Percentiles rank a stretch among this genome's conserved stretches.
Evolutionary conservation across 1,140 invertebrate species (phyloP).

Genomic region (Phenacoccus solenopsis): DNA sequence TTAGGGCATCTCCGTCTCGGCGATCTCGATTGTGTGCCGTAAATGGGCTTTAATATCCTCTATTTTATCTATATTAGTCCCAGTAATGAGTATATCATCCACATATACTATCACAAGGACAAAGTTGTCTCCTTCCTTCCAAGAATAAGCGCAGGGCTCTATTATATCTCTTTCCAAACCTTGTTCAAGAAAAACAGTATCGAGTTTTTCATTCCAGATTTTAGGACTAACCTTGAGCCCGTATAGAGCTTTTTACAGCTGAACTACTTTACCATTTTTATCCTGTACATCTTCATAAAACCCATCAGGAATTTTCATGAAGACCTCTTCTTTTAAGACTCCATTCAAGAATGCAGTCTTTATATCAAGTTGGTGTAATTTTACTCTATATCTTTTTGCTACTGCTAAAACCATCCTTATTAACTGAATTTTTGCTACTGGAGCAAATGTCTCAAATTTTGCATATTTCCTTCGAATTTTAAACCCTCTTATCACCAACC

Average conservation of each 20-base stretch:
- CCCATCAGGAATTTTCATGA: constrained; percentile 29
- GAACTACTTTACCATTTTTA: constrained; percentile 23
- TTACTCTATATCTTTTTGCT: neutral
- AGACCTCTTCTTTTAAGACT: constrained; percentile 29
- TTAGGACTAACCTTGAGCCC: constrained; percentile 28
- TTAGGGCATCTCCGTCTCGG: too few species aligned
- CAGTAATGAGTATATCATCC: neutral
- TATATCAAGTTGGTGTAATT: constrained; percentile 33
- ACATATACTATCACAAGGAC: neutral
- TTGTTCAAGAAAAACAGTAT: neutral
- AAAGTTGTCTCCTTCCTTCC: neutral
- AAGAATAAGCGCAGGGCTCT: neutral
- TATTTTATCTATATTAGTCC: too few species aligned
- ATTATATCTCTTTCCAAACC: neutral
- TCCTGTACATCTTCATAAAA: neutral
- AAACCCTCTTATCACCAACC: neutral
- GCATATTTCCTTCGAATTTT: neutral
- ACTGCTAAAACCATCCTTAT: constrained; percentile 1
- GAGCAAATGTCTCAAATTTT: constrained; percentile 14
- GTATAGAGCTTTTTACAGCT: constrained; percentile 28
- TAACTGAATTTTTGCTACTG: constrained; percentile 16
- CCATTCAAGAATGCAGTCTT: constrained; percentile 34
- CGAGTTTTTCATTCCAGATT: constrained; percentile 28
- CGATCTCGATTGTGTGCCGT: too few species aligned
- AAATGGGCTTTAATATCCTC: too few species aligned